Conservation (phyloP, 2,797 vertebrate species). For the Centropyge bicolor region DNA sequence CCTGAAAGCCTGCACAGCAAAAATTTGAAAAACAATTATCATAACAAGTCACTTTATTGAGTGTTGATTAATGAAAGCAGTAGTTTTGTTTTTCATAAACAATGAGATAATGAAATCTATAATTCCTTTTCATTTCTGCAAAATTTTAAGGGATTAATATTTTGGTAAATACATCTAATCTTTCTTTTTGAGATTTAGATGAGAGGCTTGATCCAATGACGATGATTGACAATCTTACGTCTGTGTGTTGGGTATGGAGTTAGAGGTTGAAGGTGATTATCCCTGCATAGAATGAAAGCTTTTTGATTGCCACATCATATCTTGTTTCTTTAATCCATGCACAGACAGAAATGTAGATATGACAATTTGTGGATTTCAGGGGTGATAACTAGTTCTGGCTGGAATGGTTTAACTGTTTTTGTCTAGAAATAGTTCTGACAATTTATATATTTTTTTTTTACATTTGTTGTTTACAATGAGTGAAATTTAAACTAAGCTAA, state of each 20-base stretch:
- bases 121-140: neutral
- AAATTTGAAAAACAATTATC: neutral
- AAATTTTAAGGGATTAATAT: neutral
- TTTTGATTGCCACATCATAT: neutral
- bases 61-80: neutral
- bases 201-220: neutral
- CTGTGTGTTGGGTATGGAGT: neutral
- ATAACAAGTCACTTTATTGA: constrained; percentile 15
- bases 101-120: neutral
- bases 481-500: constrained; percentile 8
- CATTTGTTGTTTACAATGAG: too few relatives aligned
- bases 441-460: too few relatives aligned
- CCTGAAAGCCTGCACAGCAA: neutral
- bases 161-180: neutral
- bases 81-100: neutral
- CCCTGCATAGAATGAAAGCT: neutral
- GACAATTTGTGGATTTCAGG: neutral
- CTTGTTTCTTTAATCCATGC: neutral
- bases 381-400: too few relatives aligned
- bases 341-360: neutral
- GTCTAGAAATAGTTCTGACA: neutral
- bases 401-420: neutral
- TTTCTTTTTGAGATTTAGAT: neutral
- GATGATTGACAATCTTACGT: neutral
- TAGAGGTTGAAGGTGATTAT: neutral